Conservation (phyloP, 2,113 vertebrate genomes). For the Pristiophorus japonicus region DNA sequence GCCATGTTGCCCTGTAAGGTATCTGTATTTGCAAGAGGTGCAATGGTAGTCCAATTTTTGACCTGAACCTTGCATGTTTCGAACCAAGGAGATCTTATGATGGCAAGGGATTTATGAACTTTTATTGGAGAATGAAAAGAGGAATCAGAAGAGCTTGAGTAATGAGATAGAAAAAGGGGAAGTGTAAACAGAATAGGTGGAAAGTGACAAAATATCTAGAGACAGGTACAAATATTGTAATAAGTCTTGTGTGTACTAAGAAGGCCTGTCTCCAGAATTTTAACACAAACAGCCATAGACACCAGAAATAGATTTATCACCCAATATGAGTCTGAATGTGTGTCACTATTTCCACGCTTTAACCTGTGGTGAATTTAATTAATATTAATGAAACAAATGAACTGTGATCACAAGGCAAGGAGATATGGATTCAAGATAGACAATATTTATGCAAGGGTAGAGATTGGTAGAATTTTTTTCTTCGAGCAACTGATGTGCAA, state of each 20-base stretch:
- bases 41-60: neutral
- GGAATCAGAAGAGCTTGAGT: neutral
- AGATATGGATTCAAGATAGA: neutral
- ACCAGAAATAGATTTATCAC: constrained; percentile 5
- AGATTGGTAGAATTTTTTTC: neutral
- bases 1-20: neutral
- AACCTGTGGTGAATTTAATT: neutral
- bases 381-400: neutral
- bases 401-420: neutral
- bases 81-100: neutral
- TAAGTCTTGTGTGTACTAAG: neutral
- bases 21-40: neutral
- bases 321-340: no score
- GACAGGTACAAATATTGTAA: neutral
- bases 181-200: no score
- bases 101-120: neutral
- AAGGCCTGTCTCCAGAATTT: neutral
- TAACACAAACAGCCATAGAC: neutral
- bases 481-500: neutral
- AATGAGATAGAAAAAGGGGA: neutral
- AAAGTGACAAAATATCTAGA: neutral
- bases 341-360: neutral
- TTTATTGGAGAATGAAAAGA: neutral
- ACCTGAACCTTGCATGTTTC: neutral
- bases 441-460: neutral